These are phyloP conservation scores for Eciton burchellii DNA, from an alignment of 1,140 invertebrate species.

Conservation along the genomic window DNA sequence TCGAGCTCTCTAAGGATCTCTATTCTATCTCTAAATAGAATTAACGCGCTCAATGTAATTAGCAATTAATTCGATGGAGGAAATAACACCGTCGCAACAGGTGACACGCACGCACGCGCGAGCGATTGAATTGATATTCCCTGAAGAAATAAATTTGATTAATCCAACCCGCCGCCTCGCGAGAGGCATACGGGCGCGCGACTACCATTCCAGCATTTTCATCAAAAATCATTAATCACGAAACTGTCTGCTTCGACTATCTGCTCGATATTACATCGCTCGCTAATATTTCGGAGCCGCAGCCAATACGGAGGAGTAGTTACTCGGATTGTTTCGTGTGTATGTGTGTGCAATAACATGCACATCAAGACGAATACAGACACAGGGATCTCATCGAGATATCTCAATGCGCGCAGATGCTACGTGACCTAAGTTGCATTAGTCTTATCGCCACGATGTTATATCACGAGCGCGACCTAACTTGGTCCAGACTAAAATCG, in stretches of 20 bases:
- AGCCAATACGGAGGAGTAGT: slow-evolving; percentile 11
- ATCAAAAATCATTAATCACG: background rate
- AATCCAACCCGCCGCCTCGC: background rate
- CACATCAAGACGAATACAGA: slow-evolving; percentile 17
- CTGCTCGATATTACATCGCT: background rate
- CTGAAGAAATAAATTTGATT: slow-evolving; percentile 34
- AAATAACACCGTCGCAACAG: slow-evolving; percentile 42
- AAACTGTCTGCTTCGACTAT: background rate
- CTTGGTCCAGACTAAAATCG: slow-evolving; percentile 65
- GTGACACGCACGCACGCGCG: background rate
- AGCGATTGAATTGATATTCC: slow-evolving; percentile 16
- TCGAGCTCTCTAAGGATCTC: background rate
- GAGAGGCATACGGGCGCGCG: background rate
- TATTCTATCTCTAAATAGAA: background rate
- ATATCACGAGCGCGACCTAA: slow-evolving; percentile 42
- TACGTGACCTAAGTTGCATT: slow-evolving; percentile 72
- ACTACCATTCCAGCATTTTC: background rate
- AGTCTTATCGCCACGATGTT: slow-evolving; percentile 66
- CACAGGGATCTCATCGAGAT: slow-evolving; percentile 56
- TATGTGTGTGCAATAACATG: slow-evolving; percentile 4
- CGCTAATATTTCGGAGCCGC: background rate
- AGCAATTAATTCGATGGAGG: slow-evolving; percentile 34
- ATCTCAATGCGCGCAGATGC: slow-evolving; percentile 60
- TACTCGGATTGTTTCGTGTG: background rate
- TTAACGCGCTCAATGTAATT: slow-evolving; percentile 35